Evolutionary conservation across 2,888 invertebrate genomes (phyloP), one percentile per base, ranked within the genome.

Genomic region (Xanthia icteritia): DNA sequence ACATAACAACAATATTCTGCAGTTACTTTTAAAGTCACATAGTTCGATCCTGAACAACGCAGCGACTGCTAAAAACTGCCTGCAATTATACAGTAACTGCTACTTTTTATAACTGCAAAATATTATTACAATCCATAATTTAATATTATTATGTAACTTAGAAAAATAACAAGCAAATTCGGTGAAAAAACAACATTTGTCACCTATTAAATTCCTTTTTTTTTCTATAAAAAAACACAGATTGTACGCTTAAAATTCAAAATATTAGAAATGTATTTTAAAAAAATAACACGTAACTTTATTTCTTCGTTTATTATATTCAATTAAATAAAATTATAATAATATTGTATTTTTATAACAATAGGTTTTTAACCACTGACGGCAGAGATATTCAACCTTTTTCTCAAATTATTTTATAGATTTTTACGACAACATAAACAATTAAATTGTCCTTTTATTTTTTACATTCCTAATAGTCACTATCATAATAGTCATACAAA

Each of bases 91-190:
- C 20, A 56, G 27, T 48, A 23, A 31, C 9, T 36, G 2, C 20
- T 36, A 27, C 3, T 27, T 36, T 31, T 5, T 45, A 6, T 23
- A 54, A 70, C 72, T 79, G 76, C 76, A 70, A 82, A 83, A 77
- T 83, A 79, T 72, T n/a, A 36, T 58, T 27, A 45, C 51, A 73
- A 72, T 54, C 42, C 54, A 70, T 68, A 60, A 58, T 63, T 79
- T 48, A 27, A 66, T 64, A 64, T 42, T 27, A 76, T n/a, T 51
- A 64, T 73, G 58, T 73, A 86, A 85, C 64, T 82, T 60, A 68
- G 42, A 83, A 83, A 58, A 82, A 70, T 73, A 82, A 83, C 86
- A 83, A 86, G 86, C 72, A 85, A 39, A 63, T 64, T 66, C 71
- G 72, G 76, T 82, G 76, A 64, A 69, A 58, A 73, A 61, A n/a